Evolutionary conservation across 2,113 vertebrate species (phyloP).

Genomic region (Oryzias curvinotus): DNA sequence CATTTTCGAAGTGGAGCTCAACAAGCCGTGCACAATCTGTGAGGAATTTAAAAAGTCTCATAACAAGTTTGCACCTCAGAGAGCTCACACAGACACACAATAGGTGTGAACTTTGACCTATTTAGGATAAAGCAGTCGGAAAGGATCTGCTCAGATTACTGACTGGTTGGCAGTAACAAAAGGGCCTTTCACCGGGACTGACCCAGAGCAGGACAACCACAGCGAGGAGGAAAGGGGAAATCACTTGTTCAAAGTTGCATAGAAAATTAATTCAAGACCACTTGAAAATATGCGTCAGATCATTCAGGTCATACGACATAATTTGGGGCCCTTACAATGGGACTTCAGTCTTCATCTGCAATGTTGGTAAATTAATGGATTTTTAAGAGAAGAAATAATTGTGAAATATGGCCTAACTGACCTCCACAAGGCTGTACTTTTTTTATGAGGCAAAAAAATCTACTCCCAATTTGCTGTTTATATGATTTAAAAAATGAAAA

Average conservation of each 20-base stretch:
- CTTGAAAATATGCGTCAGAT: neutral
- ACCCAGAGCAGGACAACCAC: conserved; percentile 2
- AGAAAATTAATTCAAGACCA: neutral
- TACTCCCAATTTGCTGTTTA: too few species aligned
- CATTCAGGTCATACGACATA: neutral
- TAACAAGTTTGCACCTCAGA: conserved; percentile 13
- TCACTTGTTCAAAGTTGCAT: neutral
- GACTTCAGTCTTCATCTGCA: too few species aligned
- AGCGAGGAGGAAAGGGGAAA: neutral
- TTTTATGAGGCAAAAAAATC: too few species aligned
- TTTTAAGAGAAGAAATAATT: too few species aligned
- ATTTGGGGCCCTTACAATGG: neutral
- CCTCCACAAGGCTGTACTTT: too few species aligned
- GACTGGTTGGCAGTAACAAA: conserved; percentile 53
- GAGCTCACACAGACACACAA: conserved; percentile 14
- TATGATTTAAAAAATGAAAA: too few species aligned
- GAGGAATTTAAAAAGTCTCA: conserved; percentile 1
- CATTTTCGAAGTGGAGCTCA: too few species aligned
- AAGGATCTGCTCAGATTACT: conserved; percentile 56
- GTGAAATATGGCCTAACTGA: too few species aligned
- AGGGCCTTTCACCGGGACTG: conserved; percentile 53
- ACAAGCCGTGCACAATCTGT: neutral
- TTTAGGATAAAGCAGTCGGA: conserved; percentile 31
- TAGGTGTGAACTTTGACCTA: conserved; percentile 57
- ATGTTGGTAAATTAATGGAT: too few species aligned